A percentile compares a stretch with the other conserved stretches of the same genome.
Conservation (phyloP, 2,797 vertebrate genomes). For the Helostoma temminkii region DNA sequence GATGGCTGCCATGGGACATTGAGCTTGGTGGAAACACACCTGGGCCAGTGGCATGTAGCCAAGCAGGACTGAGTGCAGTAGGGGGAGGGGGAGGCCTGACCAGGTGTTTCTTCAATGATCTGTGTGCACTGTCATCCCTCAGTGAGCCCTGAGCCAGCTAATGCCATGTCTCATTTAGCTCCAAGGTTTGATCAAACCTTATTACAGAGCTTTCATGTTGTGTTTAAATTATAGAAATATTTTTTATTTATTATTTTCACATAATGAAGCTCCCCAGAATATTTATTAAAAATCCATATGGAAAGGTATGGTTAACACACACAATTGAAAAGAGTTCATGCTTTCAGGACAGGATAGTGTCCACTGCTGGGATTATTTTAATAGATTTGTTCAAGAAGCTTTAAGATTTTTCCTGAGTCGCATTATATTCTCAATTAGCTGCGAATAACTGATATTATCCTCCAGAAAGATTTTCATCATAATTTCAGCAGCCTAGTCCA, state of each 20-base stretch:
- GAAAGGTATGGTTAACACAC: background rate
- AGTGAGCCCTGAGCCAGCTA: constrained; percentile 40
- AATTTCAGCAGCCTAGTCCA: constrained; percentile 37
- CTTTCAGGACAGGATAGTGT: background rate
- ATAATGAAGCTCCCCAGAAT: constrained; percentile 11
- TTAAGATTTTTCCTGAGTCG: constrained; percentile 10
- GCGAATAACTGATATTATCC: constrained; percentile 39
- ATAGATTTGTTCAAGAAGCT: constrained; percentile 11
- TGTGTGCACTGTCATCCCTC: constrained; percentile 66
- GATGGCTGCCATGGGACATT: constrained; percentile 56
- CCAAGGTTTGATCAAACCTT: constrained; percentile 70
- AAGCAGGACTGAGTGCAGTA: constrained; percentile 20
- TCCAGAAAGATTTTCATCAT: constrained; percentile 42
- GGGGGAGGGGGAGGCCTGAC: constrained; percentile 4
- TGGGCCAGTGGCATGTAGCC: constrained; percentile 59
- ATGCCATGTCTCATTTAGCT: constrained; percentile 55
- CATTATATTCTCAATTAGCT: constrained; percentile 55
- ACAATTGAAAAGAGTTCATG: too few relatives aligned
- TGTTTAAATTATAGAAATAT: constrained; percentile 31
- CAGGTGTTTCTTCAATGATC: constrained; percentile 70
- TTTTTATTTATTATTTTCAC: constrained; percentile 28
- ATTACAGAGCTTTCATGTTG: constrained; percentile 47
- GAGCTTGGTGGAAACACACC: constrained; percentile 67
- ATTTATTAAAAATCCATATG: background rate
- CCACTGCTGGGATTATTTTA: constrained; percentile 7